Percentiles rank a stretch among this genome's conserved stretches.
Evolutionary conservation across 1,140 invertebrate species (phyloP).

Genomic region (Drosophila albomicans): DNA sequence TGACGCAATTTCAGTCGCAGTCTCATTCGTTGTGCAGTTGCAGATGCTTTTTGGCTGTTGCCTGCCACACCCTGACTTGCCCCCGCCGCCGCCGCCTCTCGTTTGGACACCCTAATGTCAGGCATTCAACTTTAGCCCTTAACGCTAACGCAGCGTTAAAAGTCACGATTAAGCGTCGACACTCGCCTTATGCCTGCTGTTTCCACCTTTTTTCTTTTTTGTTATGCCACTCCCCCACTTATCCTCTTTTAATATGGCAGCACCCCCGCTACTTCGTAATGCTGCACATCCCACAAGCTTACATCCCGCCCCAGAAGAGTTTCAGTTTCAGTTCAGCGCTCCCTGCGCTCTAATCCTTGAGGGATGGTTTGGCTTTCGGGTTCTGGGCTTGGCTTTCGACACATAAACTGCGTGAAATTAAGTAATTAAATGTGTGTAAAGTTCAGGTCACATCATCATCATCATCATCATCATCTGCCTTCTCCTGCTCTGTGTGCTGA

Average conservation of each 20-base stretch:
- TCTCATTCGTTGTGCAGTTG: not conserved
- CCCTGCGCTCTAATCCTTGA: slow-evolving; percentile 2
- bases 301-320: slow-evolving; percentile 19
- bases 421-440: slow-evolving; percentile 70
- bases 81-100: not conserved
- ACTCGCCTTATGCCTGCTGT: slow-evolving; percentile 30
- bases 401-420: slow-evolving; percentile 80
- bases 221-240: slow-evolving; percentile 15
- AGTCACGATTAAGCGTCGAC: slow-evolving; percentile 69
- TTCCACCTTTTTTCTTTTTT: not conserved
- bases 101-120: slow-evolving; percentile 36
- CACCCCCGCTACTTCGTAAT: not conserved
- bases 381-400: slow-evolving; percentile 53
- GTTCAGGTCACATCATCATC: slow-evolving; percentile 40
- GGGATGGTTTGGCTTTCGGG: slow-evolving; percentile 19
- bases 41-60: slow-evolving; percentile 48
- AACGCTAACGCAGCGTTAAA: slow-evolving; percentile 57
- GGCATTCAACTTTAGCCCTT: slow-evolving; percentile 50
- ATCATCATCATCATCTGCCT: not conserved
- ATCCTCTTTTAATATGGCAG: slow-evolving; percentile 8
- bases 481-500: not conserved
- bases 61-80: slow-evolving; percentile 52
- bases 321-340: slow-evolving; percentile 24
- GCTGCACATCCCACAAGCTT: slow-evolving; percentile 34
- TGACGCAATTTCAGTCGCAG: too few relatives aligned